Percentiles rank a stretch among this genome's conserved stretches.
Evolutionary conservation across 2,888 invertebrate species (phyloP).

Genomic region (Graphium colonna): DNA sequence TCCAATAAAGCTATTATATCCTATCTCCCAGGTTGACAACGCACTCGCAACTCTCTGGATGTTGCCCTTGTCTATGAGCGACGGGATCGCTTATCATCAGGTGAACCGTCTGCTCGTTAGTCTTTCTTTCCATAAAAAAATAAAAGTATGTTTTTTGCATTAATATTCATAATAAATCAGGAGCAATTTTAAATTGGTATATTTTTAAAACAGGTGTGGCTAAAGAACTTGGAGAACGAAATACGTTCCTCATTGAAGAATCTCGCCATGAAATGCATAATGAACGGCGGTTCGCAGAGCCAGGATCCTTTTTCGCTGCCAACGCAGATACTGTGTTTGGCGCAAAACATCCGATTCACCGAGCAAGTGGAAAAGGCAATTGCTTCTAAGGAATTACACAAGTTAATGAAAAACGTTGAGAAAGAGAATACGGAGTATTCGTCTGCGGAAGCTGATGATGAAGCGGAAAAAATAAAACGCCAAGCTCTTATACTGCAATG

Average conservation of each 20-base stretch:
- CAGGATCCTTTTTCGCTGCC: conserved; percentile 80
- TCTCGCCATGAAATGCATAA: conserved; percentile 80
- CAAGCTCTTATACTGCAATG: conserved; percentile 96
- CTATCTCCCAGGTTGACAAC: no score
- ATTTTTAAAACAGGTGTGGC: conserved; percentile 87
- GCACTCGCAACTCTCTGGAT: no score
- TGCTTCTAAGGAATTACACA: conserved; percentile 80
- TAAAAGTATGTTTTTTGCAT: no score
- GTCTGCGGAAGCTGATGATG: conserved; percentile 73
- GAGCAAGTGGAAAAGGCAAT: conserved; percentile 91
- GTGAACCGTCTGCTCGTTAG: no score
- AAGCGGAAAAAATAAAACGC: conserved; percentile 89
- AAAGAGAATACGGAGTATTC: conserved; percentile 75
- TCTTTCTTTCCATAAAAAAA: no score
- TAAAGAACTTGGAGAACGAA: conserved; percentile 88
- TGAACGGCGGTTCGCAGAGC: conserved; percentile 67
- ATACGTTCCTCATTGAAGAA: conserved; percentile 86
- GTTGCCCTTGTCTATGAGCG: no score
- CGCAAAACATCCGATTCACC: conserved; percentile 92
- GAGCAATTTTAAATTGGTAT: no score
- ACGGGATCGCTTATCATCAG: no score
- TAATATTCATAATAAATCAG: no score
- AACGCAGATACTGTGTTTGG: conserved; percentile 89
- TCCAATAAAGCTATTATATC: no score
- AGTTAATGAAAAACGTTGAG: conserved; percentile 69